Evolutionary conservation across 1,140 invertebrate species (phyloP), one percentile per base, ranked within the genome.

Genomic region (Campoletis sonorensis): DNA sequence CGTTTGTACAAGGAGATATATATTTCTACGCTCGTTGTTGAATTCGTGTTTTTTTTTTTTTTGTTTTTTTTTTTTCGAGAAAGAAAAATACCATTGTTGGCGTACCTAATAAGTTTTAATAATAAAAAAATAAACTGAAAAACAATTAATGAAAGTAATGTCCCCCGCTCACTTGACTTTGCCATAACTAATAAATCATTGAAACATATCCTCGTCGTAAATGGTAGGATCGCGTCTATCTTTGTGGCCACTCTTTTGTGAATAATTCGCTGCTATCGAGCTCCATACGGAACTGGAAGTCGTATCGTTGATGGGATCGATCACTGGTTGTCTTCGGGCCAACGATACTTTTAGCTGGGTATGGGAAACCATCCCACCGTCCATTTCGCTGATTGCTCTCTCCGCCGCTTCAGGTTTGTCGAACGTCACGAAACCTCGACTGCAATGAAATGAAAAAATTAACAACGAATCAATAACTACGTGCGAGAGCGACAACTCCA

Each of bases 351-450:
- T 94, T 16, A 98, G 90, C 78, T 95, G 95, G 77, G 97, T 95
- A 68, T 96, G 96, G 84, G 93, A 95, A 21, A 96, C 95, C 93
- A 94, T 96, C 86, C 94, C 95, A 27, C 96, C 96, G 92, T 98
- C 96, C 92, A 98, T 95, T 92, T 98, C 96, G 79, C 94, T 93
- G 82, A 98, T 98, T 0, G 98, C 97, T 86, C 95, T 94, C 71
- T 97, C 96, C 16, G 97, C 97, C 49, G 95, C 94, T 83, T 98
- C 97, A 21, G 96, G 93, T 87, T 97, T 97, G 82, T 98, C 97
- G 93, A 98, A 99, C 5, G 97, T 98, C 10, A 99, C 94, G 93
- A 98, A 98, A 13, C 97, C 97, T 88, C 97, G 97, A 90, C 95
- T 96, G 88, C 88, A 93, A 93, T 8, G 18, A 54, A 3, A 54